Conservation (phyloP, 2,888 invertebrate species). For the Ophion costatus region DNA sequence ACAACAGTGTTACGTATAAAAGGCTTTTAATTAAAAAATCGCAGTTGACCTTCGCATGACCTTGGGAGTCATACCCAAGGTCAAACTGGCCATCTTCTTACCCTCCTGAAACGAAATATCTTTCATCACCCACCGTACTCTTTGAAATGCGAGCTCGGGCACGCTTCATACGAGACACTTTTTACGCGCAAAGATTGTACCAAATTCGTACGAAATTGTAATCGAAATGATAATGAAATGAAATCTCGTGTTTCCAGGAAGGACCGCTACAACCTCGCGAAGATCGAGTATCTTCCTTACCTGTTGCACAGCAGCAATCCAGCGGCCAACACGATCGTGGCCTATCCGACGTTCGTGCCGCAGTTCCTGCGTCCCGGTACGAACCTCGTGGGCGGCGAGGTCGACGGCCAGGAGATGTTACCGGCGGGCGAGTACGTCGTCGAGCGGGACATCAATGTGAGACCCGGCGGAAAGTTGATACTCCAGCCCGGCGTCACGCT, state of each 20-base stretch:
- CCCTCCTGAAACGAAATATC: too few relatives aligned
- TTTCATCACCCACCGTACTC: neutral
- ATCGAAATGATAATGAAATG: too few relatives aligned
- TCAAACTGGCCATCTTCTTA: too few relatives aligned
- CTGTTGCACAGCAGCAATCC: conserved; percentile 95
- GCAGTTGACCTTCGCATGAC: too few relatives aligned
- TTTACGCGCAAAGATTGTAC: neutral
- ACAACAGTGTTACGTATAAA: too few relatives aligned
- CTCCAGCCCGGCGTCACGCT: conserved; percentile 95
- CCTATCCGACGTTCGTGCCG: conserved; percentile 91
- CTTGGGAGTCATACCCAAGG: too few relatives aligned
- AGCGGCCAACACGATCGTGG: conserved; percentile 92
- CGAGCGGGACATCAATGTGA: conserved; percentile 95
- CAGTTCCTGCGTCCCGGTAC: conserved; percentile 89
- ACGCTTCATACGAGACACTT: neutral
- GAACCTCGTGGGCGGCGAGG: conserved; percentile 94
- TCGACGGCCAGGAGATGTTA: conserved; percentile 94
- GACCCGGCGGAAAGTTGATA: conserved; percentile 96
- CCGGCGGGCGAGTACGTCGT: conserved; percentile 95
- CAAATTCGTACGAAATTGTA: neutral
- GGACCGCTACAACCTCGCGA: conserved; percentile 97
- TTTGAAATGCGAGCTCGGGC: too few relatives aligned
- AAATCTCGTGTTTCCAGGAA: conserved; percentile 85
- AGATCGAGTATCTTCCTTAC: conserved; percentile 95
- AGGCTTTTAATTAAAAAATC: too few relatives aligned